These are phyloP conservation scores for Papilio protenor DNA, from an alignment of 2,888 invertebrate genomes.

Conservation along the genomic window DNA sequence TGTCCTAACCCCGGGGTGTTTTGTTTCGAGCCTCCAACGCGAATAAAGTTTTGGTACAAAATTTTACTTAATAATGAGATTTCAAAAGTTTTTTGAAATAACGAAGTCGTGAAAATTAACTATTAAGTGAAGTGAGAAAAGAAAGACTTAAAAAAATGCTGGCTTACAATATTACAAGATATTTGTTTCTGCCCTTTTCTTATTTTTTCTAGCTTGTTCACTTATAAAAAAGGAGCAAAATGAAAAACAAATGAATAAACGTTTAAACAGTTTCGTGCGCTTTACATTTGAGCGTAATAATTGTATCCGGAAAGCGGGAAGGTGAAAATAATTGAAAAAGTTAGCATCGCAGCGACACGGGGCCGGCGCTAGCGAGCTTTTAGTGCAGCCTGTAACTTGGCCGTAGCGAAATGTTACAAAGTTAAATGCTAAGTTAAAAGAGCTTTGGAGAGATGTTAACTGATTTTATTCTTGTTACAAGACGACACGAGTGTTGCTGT, in stretches of 20 bases:
- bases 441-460: constrained; percentile 21
- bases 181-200: background rate
- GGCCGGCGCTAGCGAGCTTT: constrained; percentile 3
- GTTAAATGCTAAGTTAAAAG: constrained; percentile 27
- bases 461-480: constrained; percentile 18
- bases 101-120: constrained; percentile 14
- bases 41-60: constrained; percentile 9
- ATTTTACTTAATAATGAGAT: constrained; percentile 13
- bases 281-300: constrained; percentile 27
- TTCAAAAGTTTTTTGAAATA: background rate
- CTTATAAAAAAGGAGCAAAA: background rate
- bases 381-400: constrained; percentile 19
- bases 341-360: constrained; percentile 31
- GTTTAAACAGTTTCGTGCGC: constrained; percentile 19
- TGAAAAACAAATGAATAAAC: constrained; percentile 5
- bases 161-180: background rate
- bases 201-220: background rate
- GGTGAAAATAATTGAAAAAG: constrained; percentile 41
- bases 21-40: background rate
- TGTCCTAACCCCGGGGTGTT: constrained; percentile 7
- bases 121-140: background rate
- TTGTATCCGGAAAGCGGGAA: constrained; percentile 28
- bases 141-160: background rate
- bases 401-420: constrained; percentile 21
- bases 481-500: background rate